These are phyloP conservation scores for Pachyramphus minor DNA, from an alignment of 2,113 vertebrate species.

Conservation along the genomic window DNA sequence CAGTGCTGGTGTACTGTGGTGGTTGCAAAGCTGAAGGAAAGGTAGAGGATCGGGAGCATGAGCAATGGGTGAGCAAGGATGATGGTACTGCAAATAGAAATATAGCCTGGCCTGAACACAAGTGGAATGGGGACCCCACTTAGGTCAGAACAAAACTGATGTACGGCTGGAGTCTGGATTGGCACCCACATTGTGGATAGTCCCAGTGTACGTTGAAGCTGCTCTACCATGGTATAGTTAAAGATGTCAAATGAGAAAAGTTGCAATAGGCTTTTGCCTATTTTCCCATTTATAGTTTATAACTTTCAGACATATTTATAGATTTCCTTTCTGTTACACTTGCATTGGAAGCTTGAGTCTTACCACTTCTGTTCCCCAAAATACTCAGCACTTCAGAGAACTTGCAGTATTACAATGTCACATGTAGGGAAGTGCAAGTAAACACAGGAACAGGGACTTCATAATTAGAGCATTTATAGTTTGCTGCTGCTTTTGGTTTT, in stretches of 20 bases:
- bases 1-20: rapidly evolving
- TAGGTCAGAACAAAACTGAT: background rate
- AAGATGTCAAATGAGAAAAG: background rate
- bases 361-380: background rate
- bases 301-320: background rate
- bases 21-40: background rate
- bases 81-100: background rate
- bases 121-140: background rate
- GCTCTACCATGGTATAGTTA: background rate
- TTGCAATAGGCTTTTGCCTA: background rate
- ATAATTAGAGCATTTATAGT: background rate
- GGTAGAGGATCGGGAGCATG: background rate
- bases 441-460: background rate
- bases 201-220: background rate
- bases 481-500: background rate
- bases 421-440: background rate
- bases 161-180: background rate
- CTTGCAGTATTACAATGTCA: background rate
- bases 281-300: background rate
- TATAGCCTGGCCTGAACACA: background rate
- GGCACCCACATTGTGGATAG: background rate
- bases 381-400: background rate
- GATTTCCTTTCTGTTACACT: background rate
- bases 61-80: background rate
- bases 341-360: background rate